A percentile compares a stretch with the other conserved stretches of the same genome.
phyloP scores from a whole-genome alignment of 2,888 invertebrate genomes.

The Cryptophagus acutangulus region DNA sequence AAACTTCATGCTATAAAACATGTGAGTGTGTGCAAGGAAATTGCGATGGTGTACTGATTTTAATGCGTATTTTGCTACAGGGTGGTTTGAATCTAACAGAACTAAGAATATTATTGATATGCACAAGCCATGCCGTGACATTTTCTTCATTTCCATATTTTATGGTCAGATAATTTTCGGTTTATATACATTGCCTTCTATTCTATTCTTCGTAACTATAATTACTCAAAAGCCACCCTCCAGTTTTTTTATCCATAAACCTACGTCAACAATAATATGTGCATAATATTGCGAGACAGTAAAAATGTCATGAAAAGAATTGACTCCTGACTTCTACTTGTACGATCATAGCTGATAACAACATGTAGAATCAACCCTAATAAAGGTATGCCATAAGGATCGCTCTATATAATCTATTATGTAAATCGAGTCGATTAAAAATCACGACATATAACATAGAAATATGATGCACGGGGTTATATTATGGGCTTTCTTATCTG shows the following conservation, averaged over 20 bases:
- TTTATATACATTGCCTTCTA: no score
- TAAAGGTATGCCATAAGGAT: slow-evolving; percentile 16
- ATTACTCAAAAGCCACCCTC: slow-evolving; percentile 16
- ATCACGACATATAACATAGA: slow-evolving; percentile 29
- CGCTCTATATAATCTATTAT: slow-evolving; percentile 28
- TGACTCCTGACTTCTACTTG: slow-evolving; percentile 18
- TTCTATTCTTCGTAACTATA: no score
- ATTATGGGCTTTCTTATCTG: slow-evolving; percentile 25
- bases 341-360: no score
- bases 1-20: no score
- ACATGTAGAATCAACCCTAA: slow-evolving; percentile 12
- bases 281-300: slow-evolving; percentile 25
- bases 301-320: slow-evolving; percentile 23
- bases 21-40: no score
- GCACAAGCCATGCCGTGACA: no score
- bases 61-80: slow-evolving; percentile 6
- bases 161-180: no score
- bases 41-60: slow-evolving; percentile 1
- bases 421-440: slow-evolving; percentile 34
- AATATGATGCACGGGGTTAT: slow-evolving; percentile 37
- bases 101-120: no score
- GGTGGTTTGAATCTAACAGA: no score
- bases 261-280: slow-evolving; percentile 18
- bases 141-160: no score
- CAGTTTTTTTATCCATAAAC: slow-evolving; percentile 13